phyloP scores from a whole-genome alignment of 2,113 vertebrate species.

The Plecotus auritus region DNA sequence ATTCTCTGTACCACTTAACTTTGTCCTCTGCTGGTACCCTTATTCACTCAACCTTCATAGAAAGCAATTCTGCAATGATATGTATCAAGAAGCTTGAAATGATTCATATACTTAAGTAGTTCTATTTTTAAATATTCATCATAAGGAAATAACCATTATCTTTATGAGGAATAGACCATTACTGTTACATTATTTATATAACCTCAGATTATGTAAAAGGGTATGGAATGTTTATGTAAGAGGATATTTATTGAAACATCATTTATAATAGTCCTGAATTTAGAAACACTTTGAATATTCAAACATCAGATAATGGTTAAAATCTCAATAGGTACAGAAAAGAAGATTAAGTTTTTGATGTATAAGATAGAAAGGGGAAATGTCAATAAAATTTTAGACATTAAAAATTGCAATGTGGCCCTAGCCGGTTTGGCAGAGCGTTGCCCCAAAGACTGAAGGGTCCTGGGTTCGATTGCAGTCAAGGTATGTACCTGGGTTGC shows the following conservation, averaged over 20 bases:
- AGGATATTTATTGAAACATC: slow-evolving; percentile 58
- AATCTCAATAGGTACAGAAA: slow-evolving; percentile 14
- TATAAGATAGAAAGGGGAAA: slow-evolving; percentile 5
- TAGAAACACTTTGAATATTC: slow-evolving; percentile 60
- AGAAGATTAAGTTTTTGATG: slow-evolving; percentile 42
- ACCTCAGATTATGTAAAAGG: slow-evolving; percentile 57
- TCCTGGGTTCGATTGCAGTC: no score
- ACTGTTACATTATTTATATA: slow-evolving; percentile 47
- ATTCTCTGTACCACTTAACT: background rate
- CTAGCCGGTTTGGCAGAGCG: no score
- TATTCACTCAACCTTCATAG: slow-evolving; percentile 42
- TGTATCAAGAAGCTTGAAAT: slow-evolving; percentile 49
- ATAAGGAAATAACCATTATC: slow-evolving; percentile 56
- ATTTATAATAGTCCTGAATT: slow-evolving; percentile 61
- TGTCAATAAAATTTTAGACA: slow-evolving; percentile 27
- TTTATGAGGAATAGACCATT: slow-evolving; percentile 60
- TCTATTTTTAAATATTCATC: slow-evolving; percentile 63
- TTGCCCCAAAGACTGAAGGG: no score
- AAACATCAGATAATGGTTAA: slow-evolving; percentile 8
- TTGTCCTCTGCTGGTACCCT: background rate
- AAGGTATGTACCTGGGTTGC: no score
- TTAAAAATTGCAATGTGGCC: background rate
- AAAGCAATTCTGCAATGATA: slow-evolving; percentile 45
- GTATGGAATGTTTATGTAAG: slow-evolving; percentile 64
- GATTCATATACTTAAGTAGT: slow-evolving; percentile 52